These are phyloP conservation scores for Saimiri boliviensis DNA, from an alignment of 2,113 vertebrate species.

Conservation along the genomic window DNA sequence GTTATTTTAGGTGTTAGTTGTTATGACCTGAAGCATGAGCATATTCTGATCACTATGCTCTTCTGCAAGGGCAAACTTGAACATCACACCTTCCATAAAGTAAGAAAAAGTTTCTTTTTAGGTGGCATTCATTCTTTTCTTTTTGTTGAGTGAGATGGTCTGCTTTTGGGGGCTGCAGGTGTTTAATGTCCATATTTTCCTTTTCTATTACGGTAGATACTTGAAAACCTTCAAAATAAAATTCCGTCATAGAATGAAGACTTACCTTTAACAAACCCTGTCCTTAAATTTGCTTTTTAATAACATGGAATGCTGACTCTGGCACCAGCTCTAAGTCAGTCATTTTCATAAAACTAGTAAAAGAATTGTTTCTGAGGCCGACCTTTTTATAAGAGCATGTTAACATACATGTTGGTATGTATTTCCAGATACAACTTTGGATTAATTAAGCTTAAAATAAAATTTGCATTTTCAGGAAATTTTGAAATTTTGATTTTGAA, in stretches of 20 bases:
- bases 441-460: background rate
- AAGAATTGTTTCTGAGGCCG: background rate
- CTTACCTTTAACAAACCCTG: background rate
- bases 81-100: background rate
- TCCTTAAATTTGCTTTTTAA: background rate
- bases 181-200: background rate
- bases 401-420: background rate
- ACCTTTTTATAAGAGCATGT: background rate
- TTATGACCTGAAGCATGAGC: background rate
- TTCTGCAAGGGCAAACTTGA: background rate
- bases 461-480: background rate
- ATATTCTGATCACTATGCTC: background rate
- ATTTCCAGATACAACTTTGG: background rate
- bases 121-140: background rate
- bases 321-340: background rate
- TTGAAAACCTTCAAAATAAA: constrained; percentile 14
- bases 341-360: background rate
- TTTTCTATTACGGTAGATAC: background rate
- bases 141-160: background rate
- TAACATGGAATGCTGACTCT: background rate
- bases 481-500: background rate
- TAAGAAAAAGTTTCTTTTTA: background rate
- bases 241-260: background rate
- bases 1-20: background rate
- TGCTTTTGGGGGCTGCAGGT: background rate